Conservation (phyloP, 2,888 invertebrate genomes). For the Nemotelus pantherinus region DNA sequence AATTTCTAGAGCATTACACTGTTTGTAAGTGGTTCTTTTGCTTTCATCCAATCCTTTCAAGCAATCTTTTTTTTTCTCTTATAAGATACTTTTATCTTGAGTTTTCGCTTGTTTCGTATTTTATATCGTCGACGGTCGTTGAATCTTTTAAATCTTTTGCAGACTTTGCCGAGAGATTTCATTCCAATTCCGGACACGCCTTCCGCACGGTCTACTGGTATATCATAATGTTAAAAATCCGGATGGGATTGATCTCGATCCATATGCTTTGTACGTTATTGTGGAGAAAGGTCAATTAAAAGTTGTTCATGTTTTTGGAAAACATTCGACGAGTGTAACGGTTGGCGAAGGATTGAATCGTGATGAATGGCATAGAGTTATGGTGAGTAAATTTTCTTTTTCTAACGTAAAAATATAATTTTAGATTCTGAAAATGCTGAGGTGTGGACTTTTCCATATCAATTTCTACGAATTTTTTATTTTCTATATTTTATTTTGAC, state of each 20-base stretch:
- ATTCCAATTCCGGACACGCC: slow-evolving; percentile 85
- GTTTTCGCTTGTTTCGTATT: not conserved
- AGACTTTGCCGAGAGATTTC: slow-evolving; percentile 89
- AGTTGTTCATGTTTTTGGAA: slow-evolving; percentile 91
- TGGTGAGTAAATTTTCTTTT: slow-evolving; percentile 65
- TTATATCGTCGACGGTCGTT: not conserved
- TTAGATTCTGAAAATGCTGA: not conserved
- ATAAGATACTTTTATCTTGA: not conserved
- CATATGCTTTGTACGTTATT: slow-evolving; percentile 90
- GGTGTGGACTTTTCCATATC: too few species aligned
- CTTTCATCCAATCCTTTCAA: not conserved
- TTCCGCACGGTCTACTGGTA: slow-evolving; percentile 87
- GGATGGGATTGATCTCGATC: slow-evolving; percentile 79
- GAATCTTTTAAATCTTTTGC: slow-evolving; percentile 52
- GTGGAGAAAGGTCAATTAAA: slow-evolving; percentile 92
- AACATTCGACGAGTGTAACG: slow-evolving; percentile 82
- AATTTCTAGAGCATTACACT: slow-evolving; percentile 27
- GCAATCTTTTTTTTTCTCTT: not conserved
- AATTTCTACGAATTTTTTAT: too few species aligned
- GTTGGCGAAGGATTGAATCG: slow-evolving; percentile 89
- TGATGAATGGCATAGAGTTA: slow-evolving; percentile 90
- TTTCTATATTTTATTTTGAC: too few species aligned
- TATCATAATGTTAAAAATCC: slow-evolving; percentile 93
- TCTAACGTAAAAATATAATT: not conserved
- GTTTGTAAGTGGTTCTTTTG: slow-evolving; percentile 2